Conservation (phyloP, 2,888 invertebrate genomes). For the Petrolisthes manimaculis region DNA sequence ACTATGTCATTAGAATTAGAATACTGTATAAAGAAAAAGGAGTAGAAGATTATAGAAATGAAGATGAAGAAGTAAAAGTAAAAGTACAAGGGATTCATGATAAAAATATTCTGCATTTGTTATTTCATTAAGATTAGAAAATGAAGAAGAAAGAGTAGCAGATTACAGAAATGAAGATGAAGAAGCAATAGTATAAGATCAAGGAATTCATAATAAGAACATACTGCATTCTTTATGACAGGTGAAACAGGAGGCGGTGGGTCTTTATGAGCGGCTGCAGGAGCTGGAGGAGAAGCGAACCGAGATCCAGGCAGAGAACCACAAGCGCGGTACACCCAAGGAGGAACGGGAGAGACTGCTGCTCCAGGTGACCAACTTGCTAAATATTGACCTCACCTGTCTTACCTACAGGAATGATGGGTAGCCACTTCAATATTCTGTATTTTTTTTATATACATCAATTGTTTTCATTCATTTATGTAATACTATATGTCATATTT, state of each 20-base stretch:
- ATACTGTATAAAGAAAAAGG: neutral
- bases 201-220: too few relatives aligned
- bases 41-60: neutral
- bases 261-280: conserved; percentile 75
- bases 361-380: conserved; percentile 71
- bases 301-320: conserved; percentile 78
- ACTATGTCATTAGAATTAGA: too few relatives aligned
- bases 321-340: conserved; percentile 80
- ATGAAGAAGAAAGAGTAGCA: neutral
- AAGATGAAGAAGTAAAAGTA: too few relatives aligned
- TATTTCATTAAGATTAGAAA: neutral
- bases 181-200: too few relatives aligned
- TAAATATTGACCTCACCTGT: too few relatives aligned
- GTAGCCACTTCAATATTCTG: too few relatives aligned
- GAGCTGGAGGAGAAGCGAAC: conserved; percentile 77
- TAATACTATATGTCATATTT: too few relatives aligned
- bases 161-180: neutral
- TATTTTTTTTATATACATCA: too few relatives aligned
- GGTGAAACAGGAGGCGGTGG: conserved; percentile 76
- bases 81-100: too few relatives aligned
- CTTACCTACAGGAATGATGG: too few relatives aligned
- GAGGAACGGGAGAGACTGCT: conserved; percentile 83
- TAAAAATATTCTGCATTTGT: too few relatives aligned
- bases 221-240: conserved; percentile 65
- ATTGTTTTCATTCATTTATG: too few relatives aligned